These are phyloP conservation scores for Trichogramma pretiosum DNA, from an alignment of 1,140 invertebrate species.

Conservation along the genomic window DNA sequence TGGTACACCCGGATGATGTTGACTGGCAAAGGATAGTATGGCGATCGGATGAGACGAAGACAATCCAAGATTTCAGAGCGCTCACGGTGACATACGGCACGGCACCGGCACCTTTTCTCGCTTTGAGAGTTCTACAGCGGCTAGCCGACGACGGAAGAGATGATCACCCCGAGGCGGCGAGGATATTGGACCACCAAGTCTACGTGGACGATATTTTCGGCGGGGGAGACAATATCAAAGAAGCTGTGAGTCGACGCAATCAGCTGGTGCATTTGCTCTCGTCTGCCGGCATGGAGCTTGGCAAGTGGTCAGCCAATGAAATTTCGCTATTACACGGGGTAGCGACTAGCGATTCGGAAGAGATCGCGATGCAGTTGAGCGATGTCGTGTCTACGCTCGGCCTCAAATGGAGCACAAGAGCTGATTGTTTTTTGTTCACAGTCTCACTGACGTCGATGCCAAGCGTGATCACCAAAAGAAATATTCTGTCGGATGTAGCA, in stretches of 20 bases:
- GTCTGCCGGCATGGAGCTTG: conserved; percentile 35
- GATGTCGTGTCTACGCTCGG: conserved; percentile 23
- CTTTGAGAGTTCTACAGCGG: conserved; percentile 25
- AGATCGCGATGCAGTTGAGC: neutral
- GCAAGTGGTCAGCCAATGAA: conserved; percentile 27
- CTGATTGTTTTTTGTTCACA: conserved; percentile 24
- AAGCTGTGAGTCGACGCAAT: conserved; percentile 6
- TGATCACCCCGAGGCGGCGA: conserved; percentile 18
- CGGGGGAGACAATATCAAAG: conserved; percentile 14
- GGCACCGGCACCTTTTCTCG: conserved; percentile 27
- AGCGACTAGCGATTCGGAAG: conserved; percentile 5
- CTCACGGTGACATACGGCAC: conserved; percentile 34
- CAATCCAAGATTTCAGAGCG: neutral
- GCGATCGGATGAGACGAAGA: neutral
- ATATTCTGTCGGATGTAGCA: conserved; percentile 22
- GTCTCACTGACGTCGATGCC: neutral
- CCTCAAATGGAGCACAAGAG: conserved; percentile 26
- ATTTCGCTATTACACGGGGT: conserved; percentile 11
- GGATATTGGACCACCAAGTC: conserved; percentile 16
- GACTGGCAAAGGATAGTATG: conserved; percentile 30
- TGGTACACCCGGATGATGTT: conserved; percentile 20
- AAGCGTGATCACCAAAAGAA: conserved; percentile 24
- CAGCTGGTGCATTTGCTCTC: conserved; percentile 20
- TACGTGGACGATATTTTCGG: conserved; percentile 30
- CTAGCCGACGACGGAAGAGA: conserved; percentile 22